Base-by-base conservation (phyloP, 2,888 invertebrate genomes). In the Athetis lepigone region DNA sequence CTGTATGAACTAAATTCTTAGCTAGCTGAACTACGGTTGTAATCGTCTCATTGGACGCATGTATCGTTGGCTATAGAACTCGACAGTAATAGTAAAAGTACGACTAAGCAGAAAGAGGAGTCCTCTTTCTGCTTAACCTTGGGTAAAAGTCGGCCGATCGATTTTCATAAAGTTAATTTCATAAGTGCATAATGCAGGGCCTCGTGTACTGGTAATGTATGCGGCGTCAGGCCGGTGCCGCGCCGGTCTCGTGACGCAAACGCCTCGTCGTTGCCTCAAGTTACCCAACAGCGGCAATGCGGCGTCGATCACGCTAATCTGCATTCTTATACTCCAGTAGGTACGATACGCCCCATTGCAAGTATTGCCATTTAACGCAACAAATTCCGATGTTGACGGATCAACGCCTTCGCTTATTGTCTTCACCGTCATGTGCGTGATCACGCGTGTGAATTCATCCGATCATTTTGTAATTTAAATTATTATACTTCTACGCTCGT, bases 221-320 rank as follows among this genome's bases (percentile, higher is more conserved):
- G 77, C 72, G 75, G 73, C 42, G 46, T 29, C 50, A 51, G 23
- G 54, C 16, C 49, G 61, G 59, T 66, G 52, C 55, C 46, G 51
- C 57, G 71, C 61, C 59, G 60, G 25, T 13, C 19, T 76, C 67
- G 69, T 81, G 81, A 79, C 82, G 86, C 88, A 78, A 80, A 73
- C 64, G 75, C 84, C 84, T 77, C 77, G 76, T 77, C 70, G 68
- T 27, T 77, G 79, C 84, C 75, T 82, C 81, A 77, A 80, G 81
- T 88, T 87, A 85, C 85, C 82, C 85, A 88, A 90, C 87, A 85
- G 79, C 90, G 80, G 90, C 92, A 91, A 84, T 92, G 91, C 91
- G 89, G 86, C 81, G 82, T 80, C 80, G 82, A 86, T 86, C 89
- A 89, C 87, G 88, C 90, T 85, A 89, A 88, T 89, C 88, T 89